A percentile compares a stretch with the other conserved stretches of the same genome.
These are phyloP conservation scores for Vesta saturnalis DNA, from an alignment of 2,888 invertebrate genomes.

Conservation along the genomic window DNA sequence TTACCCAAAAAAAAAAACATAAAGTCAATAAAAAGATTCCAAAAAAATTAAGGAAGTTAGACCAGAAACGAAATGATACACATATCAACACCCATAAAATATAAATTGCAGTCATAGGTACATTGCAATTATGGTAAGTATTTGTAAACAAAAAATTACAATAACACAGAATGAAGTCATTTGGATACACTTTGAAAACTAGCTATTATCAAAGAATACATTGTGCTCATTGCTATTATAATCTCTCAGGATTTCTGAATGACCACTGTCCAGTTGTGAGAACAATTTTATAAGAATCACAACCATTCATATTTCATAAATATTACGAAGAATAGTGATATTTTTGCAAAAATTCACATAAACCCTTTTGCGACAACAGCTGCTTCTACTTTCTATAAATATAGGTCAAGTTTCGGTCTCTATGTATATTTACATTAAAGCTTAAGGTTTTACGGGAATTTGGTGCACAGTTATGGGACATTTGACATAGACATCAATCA, in stretches of 20 bases:
- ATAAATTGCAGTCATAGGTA: no score
- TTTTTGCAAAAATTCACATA: slow-evolving; percentile 39
- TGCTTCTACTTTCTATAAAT: slow-evolving; percentile 36
- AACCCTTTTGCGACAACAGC: slow-evolving; percentile 37
- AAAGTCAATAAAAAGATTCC: no score
- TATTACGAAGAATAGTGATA: slow-evolving; percentile 35
- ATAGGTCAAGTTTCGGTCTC: slow-evolving; percentile 36
- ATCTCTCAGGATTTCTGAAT: slow-evolving; percentile 9
- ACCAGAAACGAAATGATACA: no score
- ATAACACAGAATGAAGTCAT: background rate
- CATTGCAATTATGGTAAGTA: no score
- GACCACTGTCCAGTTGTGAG: slow-evolving; percentile 30
- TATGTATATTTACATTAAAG: slow-evolving; percentile 34
- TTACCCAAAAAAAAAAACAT: no score
- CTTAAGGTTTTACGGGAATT: slow-evolving; percentile 26
- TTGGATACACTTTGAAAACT: no score
- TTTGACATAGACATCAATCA: slow-evolving; percentile 61
- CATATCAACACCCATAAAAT: no score
- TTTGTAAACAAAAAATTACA: no score
- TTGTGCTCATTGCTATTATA: background rate
- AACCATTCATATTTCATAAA: slow-evolving; percentile 38
- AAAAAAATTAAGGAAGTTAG: no score
- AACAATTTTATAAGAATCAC: slow-evolving; percentile 13
- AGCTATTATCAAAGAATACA: no score
- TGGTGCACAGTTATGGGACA: slow-evolving; percentile 49